A percentile compares a stretch with the other conserved stretches of the same genome.
Evolutionary conservation across 2,113 vertebrate genomes (phyloP).

Genomic region (Cinclus mexicanus): DNA sequence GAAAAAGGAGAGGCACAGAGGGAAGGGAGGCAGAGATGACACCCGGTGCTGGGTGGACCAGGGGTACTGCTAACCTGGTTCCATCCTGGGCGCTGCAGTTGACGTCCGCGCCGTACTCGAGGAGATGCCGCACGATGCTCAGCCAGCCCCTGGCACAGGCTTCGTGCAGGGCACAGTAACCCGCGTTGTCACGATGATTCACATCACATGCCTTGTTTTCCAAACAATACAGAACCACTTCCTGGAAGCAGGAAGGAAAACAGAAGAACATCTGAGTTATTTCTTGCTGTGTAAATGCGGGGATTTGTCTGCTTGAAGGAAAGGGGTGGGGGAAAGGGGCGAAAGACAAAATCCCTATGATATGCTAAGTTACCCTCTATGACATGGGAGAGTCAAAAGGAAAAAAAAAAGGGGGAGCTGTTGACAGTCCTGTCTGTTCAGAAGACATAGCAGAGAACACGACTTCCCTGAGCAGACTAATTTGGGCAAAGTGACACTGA

Average conservation of each 20-base stretch:
- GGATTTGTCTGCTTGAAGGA: background rate
- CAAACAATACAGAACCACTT: slow-evolving; percentile 92
- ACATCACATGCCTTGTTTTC: slow-evolving; percentile 91
- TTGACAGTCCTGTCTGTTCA: background rate
- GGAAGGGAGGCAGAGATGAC: background rate
- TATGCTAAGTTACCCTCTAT: background rate
- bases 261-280: background rate
- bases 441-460: background rate
- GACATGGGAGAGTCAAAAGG: background rate
- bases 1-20: background rate
- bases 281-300: background rate
- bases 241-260: slow-evolving; percentile 73
- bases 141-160: slow-evolving; percentile 92
- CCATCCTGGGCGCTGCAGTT: slow-evolving; percentile 97
- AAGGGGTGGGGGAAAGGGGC: rapidly evolving
- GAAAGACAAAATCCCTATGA: background rate
- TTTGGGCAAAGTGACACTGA: background rate
- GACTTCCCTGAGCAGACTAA: background rate
- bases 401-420: background rate
- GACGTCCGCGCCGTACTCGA: slow-evolving; percentile 90
- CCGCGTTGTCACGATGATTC: slow-evolving; percentile 93
- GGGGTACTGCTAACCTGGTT: slow-evolving; percentile 80
- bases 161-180: slow-evolving; percentile 92
- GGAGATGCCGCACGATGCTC: slow-evolving; percentile 88
- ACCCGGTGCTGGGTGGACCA: rapidly evolving